These are phyloP conservation scores for Siniperca scherzeri DNA, from an alignment of 2,797 vertebrate species.

Conservation along the genomic window DNA sequence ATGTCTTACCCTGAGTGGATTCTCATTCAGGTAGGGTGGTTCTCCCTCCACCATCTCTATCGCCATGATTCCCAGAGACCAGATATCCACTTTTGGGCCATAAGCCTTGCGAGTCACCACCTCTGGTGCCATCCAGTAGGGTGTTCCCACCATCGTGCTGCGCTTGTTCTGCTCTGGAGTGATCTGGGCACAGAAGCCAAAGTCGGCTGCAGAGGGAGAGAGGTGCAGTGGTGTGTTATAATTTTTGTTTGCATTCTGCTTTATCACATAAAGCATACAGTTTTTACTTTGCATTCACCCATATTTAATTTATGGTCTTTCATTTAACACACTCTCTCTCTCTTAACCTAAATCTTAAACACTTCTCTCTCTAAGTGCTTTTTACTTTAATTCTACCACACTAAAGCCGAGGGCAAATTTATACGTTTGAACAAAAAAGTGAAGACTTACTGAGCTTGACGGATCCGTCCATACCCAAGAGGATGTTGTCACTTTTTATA, in stretches of 20 bases:
- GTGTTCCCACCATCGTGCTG: slow-evolving; percentile 99
- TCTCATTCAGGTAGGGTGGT: slow-evolving; percentile 98
- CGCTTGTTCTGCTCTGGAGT: slow-evolving; percentile 99
- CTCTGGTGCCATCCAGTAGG: slow-evolving; percentile 99
- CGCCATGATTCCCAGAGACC: slow-evolving; percentile 99
- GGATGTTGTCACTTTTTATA: slow-evolving; percentile 99
- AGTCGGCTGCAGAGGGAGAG: slow-evolving; percentile 89
- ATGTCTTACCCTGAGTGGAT: slow-evolving; percentile 92
- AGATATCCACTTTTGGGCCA: slow-evolving; percentile 98
- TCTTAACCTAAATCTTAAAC: not conserved
- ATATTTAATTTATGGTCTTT: not conserved
- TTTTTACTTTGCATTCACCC: not conserved
- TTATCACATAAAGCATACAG: not conserved
- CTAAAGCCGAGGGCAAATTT: not conserved
- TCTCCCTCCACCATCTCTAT: slow-evolving; percentile 99
- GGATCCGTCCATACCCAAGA: slow-evolving; percentile 97
- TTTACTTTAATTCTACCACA: not conserved
- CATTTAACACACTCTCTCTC: not conserved
- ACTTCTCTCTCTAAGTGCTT: not conserved
- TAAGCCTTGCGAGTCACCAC: slow-evolving; percentile 98
- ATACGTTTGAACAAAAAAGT: not conserved
- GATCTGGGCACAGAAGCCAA: slow-evolving; percentile 99
- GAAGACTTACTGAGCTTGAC: slow-evolving; percentile 95
- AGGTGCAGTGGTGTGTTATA: not conserved
- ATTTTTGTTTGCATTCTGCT: not conserved